Evolutionary conservation across 2,888 invertebrate genomes (phyloP), one percentile per base, ranked within the genome.

Genomic region (Yponomeuta evonymella): DNA sequence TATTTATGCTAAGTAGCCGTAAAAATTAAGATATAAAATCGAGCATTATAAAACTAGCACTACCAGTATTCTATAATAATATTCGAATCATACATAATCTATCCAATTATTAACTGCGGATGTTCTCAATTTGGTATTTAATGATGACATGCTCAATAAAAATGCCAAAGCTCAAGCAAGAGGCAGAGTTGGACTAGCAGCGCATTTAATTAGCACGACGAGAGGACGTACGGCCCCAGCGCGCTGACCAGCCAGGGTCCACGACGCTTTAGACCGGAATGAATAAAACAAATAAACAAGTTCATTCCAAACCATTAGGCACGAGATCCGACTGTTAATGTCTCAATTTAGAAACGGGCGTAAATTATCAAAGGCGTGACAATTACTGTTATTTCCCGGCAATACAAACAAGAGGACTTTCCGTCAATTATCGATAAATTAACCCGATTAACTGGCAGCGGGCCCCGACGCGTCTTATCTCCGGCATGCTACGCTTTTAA

Each of bases 391-490:
- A 90, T 89, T 91, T 90, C 83, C 91, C 89, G 87, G 87, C 88
- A 89, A 86, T 88, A 90, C 91, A 90, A 92, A 92, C 90, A 90
- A 90, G 91, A 91, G 91, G 91, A 90, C 86, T 90, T 89, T 88
- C 89, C 91, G 91, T 90, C 91, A 90, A 92, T 92, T 92, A 92
- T 91, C 90, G 91, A 91, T 92, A 91, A 92, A 92, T 91, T 92
- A 92, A 91, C 90, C 89, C 89, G 91, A 92, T 92, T 92, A 91
- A 89, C 86, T 86, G 91, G 88, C 91, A 90, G 90, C 90, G 90
- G 90, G 63, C 63, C 62, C 90, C 89, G 89, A 84, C 80, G 77
- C 75, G 84, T 77, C 87, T 90, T 92, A 92, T 92, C 91, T 88
- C 78, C 74, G 83, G 90, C 90, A 90, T 86, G 89, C 88, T 87